Evolutionary conservation across 1,140 invertebrate species (phyloP).

Genomic region (Aphelinus atriplicis): DNA sequence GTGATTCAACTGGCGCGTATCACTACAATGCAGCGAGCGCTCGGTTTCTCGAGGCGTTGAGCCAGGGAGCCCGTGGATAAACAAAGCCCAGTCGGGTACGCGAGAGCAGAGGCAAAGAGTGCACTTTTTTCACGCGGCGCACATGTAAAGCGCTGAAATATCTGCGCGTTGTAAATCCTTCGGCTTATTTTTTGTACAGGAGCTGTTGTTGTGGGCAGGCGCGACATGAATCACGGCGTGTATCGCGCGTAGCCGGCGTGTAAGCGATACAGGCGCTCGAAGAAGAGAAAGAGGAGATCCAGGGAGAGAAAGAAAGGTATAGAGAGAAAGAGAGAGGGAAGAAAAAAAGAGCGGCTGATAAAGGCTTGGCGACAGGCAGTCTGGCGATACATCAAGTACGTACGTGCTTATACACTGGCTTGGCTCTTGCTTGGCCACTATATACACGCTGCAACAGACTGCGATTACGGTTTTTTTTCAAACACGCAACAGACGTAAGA

Average conservation of each 20-base stretch:
- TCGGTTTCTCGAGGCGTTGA: too few relatives aligned
- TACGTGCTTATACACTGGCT: neutral
- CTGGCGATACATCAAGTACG: conserved; percentile 32
- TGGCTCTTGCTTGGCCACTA: neutral
- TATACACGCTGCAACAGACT: neutral
- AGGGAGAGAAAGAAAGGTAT: conserved; percentile 8
- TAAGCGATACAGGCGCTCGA: conserved; percentile 19
- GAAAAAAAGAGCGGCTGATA: conserved; percentile 38
- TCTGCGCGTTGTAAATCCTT: conserved; percentile 13
- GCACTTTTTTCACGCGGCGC: conserved; percentile 5
- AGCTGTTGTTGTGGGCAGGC: neutral
- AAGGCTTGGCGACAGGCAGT: conserved; percentile 52
- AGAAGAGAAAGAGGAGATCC: conserved; percentile 1
- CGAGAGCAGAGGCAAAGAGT: neutral
- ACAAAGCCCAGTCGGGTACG: too few relatives aligned
- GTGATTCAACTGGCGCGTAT: too few relatives aligned
- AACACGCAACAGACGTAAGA: too few relatives aligned
- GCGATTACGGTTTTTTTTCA: neutral
- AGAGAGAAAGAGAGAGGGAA: conserved; percentile 34
- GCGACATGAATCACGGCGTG: conserved; percentile 50
- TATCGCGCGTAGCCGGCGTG: conserved; percentile 16
- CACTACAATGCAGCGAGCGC: too few relatives aligned
- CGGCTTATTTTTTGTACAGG: neutral
- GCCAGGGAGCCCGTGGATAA: too few relatives aligned
- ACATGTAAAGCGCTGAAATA: conserved; percentile 1